Percentiles rank a stretch among this genome's conserved stretches.
Evolutionary conservation across 2,888 invertebrate species (phyloP).

Genomic region (Linhomoeus sp.): DNA sequence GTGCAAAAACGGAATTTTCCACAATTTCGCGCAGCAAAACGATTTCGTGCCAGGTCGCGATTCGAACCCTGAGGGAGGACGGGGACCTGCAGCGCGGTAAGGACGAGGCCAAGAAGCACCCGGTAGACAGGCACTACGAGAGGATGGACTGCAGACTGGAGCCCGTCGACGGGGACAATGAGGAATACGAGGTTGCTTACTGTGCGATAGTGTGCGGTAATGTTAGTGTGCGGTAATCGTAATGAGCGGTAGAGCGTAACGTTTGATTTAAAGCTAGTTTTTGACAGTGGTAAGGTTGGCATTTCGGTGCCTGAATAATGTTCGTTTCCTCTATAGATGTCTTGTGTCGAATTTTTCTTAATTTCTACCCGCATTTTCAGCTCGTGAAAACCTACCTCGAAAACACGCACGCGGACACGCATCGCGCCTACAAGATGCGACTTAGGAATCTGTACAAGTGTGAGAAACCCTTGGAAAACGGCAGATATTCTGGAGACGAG

Average conservation of each 20-base stretch:
- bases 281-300: too few species aligned
- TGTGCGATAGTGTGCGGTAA: not conserved
- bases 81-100: too few species aligned
- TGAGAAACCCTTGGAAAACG: slow-evolving; percentile 26
- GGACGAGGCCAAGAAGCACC: slow-evolving; percentile 25
- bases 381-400: slow-evolving; percentile 30
- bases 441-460: slow-evolving; percentile 30
- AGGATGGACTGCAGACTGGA: slow-evolving; percentile 30
- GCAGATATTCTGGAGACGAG: slow-evolving; percentile 22
- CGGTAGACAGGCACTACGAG: slow-evolving; percentile 33
- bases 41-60: slow-evolving; percentile 28
- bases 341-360: not conserved
- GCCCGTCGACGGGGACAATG: slow-evolving; percentile 21
- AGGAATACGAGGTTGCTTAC: slow-evolving; percentile 28
- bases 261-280: too few species aligned
- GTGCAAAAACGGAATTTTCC: too few species aligned
- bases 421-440: slow-evolving; percentile 32
- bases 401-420: slow-evolving; percentile 34
- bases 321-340: too few species aligned
- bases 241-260: too few species aligned
- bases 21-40: too few species aligned
- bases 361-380: slow-evolving; percentile 15
- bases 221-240: too few species aligned
- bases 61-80: slow-evolving; percentile 31
- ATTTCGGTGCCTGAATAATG: too few species aligned